These are phyloP conservation scores for Hydractinia symbiolongicarpus DNA, from an alignment of 30 jellyfish, hydroid and myxozoan genomes.

Conservation along the genomic window DNA sequence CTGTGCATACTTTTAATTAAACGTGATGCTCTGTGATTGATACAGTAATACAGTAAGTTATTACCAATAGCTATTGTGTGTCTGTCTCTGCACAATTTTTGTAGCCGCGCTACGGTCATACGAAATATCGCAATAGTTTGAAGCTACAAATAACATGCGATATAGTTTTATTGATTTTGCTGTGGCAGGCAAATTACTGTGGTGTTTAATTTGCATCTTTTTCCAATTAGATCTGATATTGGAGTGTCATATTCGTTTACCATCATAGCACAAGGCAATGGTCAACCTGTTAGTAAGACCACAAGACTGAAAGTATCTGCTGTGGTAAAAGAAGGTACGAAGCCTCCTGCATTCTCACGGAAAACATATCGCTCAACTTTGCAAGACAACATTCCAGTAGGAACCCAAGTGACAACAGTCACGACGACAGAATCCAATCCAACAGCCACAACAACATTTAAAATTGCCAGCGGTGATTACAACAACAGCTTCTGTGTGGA, in stretches of 20 bases:
- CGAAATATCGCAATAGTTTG: too few relatives aligned
- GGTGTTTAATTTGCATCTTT: too few relatives aligned
- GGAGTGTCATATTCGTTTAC: constrained; percentile 21
- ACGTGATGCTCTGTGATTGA: too few relatives aligned
- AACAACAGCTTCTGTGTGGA: constrained; percentile 75
- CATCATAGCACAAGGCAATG: constrained; percentile 69
- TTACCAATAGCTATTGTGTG: too few relatives aligned
- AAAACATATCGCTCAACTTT: constrained; percentile 34
- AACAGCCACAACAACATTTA: constrained; percentile 39
- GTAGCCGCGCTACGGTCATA: too few relatives aligned
- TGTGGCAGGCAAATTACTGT: too few relatives aligned
- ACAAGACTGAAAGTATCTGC: constrained; percentile 44
- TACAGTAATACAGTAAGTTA: too few relatives aligned
- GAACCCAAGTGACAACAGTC: constrained; percentile 40
- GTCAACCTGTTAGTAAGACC: constrained; percentile 32
- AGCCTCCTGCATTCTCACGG: constrained; percentile 68
- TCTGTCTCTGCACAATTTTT: too few relatives aligned
- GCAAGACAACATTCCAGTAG: constrained; percentile 61
- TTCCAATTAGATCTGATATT: constrained; percentile 2
- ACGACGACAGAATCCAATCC: constrained; percentile 35
- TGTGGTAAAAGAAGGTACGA: constrained; percentile 43
- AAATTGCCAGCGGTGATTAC: constrained; percentile 50
- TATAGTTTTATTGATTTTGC: too few relatives aligned
- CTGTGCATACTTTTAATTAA: too few relatives aligned
- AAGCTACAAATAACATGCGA: too few relatives aligned